Percentiles rank a stretch among this genome's conserved stretches.
phyloP scores from a whole-genome alignment of 2,113 vertebrate species.

The Miniopterus natalensis region DNA sequence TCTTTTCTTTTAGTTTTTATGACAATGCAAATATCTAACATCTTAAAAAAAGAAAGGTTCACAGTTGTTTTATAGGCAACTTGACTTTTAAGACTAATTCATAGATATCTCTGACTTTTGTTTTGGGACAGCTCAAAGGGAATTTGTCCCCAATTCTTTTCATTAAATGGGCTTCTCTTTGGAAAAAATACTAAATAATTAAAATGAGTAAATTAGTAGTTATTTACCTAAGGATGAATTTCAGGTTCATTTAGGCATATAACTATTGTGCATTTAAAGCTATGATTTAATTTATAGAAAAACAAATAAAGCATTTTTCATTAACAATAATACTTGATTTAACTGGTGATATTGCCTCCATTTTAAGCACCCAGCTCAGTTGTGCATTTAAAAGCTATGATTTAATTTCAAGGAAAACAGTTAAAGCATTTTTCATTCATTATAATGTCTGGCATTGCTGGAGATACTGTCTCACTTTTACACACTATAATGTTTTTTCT shows the following conservation, averaged over 20 bases:
- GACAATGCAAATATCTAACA: background rate
- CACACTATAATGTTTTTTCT: background rate
- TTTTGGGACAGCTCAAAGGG: background rate
- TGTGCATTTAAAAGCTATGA: background rate
- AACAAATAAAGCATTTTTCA: background rate
- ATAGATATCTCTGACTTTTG: background rate
- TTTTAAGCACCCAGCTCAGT: background rate
- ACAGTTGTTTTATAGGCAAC: background rate
- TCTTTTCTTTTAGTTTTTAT: conserved; percentile 37
- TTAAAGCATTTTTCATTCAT: background rate
- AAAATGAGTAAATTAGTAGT: background rate
- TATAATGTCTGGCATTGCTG: background rate
- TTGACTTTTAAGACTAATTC: conserved; percentile 9
- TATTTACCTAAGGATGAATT: conserved; percentile 12
- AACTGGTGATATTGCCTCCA: background rate
- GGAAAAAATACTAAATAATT: background rate
- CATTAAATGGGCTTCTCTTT: background rate
- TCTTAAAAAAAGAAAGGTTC: background rate
- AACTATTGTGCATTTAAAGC: background rate
- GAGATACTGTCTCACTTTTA: background rate
- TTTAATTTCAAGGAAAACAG: background rate
- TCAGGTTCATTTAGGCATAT: background rate
- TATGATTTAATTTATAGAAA: conserved; percentile 8
- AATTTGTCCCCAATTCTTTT: background rate
- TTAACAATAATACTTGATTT: background rate